Conservation (phyloP, 2,797 vertebrate genomes). For the Eulemur albifrons region DNA sequence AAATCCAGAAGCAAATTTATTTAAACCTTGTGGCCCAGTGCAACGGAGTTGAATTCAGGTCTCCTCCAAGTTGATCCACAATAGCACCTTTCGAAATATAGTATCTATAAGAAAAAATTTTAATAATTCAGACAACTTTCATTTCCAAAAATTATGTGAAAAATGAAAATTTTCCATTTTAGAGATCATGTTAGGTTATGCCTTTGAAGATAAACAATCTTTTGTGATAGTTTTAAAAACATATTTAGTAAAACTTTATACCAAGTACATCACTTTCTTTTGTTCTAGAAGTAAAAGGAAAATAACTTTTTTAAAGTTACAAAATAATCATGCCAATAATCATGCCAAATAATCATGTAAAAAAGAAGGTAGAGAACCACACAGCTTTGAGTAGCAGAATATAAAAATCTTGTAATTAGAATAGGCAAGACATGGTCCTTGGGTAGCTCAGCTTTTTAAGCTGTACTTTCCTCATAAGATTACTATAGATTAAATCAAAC, state of each 20-base stretch:
- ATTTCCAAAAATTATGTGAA: constrained; percentile 39
- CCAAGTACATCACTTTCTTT: not conserved
- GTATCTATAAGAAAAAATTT: constrained; percentile 88
- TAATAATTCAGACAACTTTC: constrained; percentile 47
- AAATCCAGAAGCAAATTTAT: constrained; percentile 55
- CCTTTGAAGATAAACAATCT: constrained; percentile 1
- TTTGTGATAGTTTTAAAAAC: constrained; percentile 15
- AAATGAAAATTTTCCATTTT: constrained; percentile 28
- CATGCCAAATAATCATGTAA: not conserved
- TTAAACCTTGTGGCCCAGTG: constrained; percentile 98
- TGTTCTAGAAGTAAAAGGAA: constrained; percentile 9
- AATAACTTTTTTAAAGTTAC: not conserved
- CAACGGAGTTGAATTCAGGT: constrained; percentile 98
- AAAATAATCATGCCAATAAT: no score
- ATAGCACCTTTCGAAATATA: constrained; percentile 99
- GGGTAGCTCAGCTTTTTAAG: not conserved
- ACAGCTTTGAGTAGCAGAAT: not conserved
- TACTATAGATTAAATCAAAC: not conserved
- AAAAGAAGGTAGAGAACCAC: constrained; percentile 14
- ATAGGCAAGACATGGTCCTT: not conserved
- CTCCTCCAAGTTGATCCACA: constrained; percentile 98
- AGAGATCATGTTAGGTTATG: not conserved
- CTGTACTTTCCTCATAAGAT: not conserved
- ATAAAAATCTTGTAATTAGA: not conserved
- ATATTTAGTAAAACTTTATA: constrained; percentile 27